These are phyloP conservation scores for Lepus europaeus DNA, from an alignment of 2,113 vertebrate species.

Conservation along the genomic window DNA sequence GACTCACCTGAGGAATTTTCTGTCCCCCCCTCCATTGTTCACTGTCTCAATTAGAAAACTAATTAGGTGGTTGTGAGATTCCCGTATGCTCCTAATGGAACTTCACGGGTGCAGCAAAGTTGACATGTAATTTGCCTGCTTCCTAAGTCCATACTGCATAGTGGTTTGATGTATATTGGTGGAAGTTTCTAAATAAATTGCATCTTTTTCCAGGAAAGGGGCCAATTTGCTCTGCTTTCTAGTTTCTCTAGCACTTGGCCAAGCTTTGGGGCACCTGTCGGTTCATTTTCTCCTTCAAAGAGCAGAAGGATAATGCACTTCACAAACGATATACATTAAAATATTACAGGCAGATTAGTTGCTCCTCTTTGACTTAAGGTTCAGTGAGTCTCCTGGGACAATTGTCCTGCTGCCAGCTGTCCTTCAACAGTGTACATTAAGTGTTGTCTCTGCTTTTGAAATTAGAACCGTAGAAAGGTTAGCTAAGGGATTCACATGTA, in stretches of 20 bases:
- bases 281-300: background rate
- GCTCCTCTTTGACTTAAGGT: background rate
- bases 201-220: background rate
- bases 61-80: background rate
- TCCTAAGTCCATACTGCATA: background rate
- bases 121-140: background rate
- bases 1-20: constrained; percentile 87
- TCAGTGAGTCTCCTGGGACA: background rate
- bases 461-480: background rate
- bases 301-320: background rate
- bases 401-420: background rate
- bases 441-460: background rate
- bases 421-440: background rate
- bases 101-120: background rate
- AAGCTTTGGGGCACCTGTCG: background rate
- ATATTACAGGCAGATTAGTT: background rate
- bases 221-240: constrained; percentile 6
- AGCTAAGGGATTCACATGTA: background rate
- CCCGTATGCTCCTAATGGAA: background rate
- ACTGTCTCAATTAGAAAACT: constrained; percentile 1
- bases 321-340: background rate
- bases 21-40: constrained; percentile 14
- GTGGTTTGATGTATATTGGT: background rate
- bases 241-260: background rate
- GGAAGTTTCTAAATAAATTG: background rate